Evolutionary conservation across 2,113 vertebrate species (phyloP).

Genomic region (Parus major): DNA sequence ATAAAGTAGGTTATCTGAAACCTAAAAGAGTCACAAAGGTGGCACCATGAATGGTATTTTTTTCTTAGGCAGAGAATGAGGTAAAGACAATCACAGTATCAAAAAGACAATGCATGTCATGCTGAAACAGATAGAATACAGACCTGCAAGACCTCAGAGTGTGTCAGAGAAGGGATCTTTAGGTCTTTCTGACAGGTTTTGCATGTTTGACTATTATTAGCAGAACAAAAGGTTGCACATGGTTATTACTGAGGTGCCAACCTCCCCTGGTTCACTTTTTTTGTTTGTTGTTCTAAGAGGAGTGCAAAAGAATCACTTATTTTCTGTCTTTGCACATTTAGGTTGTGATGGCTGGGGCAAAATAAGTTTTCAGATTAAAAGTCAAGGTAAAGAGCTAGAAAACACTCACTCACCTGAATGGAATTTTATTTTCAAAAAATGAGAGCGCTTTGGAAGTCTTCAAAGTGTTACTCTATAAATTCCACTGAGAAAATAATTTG

Average conservation of each 20-base stretch:
- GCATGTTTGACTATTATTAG: conserved; percentile 56
- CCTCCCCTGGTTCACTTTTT: neutral
- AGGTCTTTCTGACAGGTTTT: conserved; percentile 62
- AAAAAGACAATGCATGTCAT: conserved; percentile 57
- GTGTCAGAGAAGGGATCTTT: conserved; percentile 46
- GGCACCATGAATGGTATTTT: conserved; percentile 53
- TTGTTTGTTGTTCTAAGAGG: neutral
- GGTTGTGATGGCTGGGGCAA: neutral
- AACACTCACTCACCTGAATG: neutral
- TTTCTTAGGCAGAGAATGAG: conserved; percentile 52
- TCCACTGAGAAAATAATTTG: neutral
- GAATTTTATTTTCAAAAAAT: neutral
- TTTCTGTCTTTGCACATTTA: neutral
- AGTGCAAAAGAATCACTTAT: neutral
- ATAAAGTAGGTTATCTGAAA: conserved; percentile 61
- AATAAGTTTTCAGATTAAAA: neutral
- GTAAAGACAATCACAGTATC: conserved; percentile 47
- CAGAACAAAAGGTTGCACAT: neutral
- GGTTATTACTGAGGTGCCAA: conserved; percentile 37
- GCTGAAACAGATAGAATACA: conserved; percentile 59
- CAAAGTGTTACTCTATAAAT: neutral
- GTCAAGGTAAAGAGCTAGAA: neutral
- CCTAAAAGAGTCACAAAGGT: conserved; percentile 37
- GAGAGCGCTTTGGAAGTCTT: neutral
- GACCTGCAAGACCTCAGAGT: conserved; percentile 31